phyloP scores from a whole-genome alignment of 2,113 vertebrate species.

The Passer domesticus region DNA sequence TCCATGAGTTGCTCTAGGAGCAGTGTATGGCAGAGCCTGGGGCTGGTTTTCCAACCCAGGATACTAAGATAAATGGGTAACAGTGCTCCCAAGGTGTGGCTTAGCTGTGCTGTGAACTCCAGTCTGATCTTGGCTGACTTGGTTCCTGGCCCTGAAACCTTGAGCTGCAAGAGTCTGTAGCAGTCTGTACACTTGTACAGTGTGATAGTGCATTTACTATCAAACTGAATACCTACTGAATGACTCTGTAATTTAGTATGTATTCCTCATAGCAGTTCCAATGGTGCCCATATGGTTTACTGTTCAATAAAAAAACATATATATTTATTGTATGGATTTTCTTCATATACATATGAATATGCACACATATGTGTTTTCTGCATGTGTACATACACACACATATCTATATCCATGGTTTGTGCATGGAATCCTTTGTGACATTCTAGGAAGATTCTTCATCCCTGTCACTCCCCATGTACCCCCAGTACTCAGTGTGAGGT shows the following conservation, averaged over 20 bases:
- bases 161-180: background rate
- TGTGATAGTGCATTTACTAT: background rate
- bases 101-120: background rate
- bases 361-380: background rate
- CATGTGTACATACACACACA: background rate
- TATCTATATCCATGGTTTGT: background rate
- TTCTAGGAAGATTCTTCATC: background rate
- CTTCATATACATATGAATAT: background rate
- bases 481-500: background rate
- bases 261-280: background rate
- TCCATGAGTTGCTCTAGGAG: background rate
- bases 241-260: background rate
- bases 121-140: background rate
- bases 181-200: background rate
- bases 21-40: fast-evolving
- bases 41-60: fast-evolving
- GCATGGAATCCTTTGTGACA: background rate
- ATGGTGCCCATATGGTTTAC: background rate
- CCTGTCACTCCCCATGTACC: background rate
- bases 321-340: background rate
- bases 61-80: background rate
- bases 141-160: background rate
- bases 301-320: background rate
- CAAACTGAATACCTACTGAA: background rate
- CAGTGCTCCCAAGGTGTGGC: fast-evolving